These are phyloP conservation scores for Eupithecia tripunctaria DNA, from an alignment of 2,888 invertebrate species.

Conservation along the genomic window DNA sequence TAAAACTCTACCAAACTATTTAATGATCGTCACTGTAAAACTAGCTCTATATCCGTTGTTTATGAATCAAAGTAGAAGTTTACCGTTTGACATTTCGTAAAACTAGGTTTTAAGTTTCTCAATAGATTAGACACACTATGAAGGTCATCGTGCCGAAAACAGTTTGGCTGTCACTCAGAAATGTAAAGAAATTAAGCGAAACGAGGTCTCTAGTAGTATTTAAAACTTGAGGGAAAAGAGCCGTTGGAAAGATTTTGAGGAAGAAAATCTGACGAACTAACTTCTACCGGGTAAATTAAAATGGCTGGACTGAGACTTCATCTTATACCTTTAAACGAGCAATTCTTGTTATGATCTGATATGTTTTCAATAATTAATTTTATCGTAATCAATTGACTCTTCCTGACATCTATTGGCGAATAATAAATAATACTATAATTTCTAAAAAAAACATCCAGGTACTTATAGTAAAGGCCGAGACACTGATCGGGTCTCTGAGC, in stretches of 20 bases:
- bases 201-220: not conserved
- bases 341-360: too few species aligned
- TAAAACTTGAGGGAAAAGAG: not conserved
- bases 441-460: too few species aligned
- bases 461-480: too few species aligned
- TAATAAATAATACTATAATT: too few species aligned
- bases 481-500: too few species aligned
- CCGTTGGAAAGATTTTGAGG: not conserved
- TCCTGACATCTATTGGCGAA: too few species aligned
- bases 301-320: not conserved
- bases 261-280: not conserved
- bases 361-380: too few species aligned
- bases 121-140: slow-evolving; percentile 17
- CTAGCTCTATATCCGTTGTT: not conserved
- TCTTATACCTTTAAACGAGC: too few species aligned
- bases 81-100: slow-evolving; percentile 31
- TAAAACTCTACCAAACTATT: not conserved
- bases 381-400: too few species aligned
- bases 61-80: slow-evolving; percentile 17
- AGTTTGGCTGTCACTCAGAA: slow-evolving; percentile 6
- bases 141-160: slow-evolving; percentile 15
- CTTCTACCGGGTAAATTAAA: not conserved
- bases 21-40: slow-evolving; percentile 6
- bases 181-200: slow-evolving; percentile 10
- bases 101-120: slow-evolving; percentile 33